Conservation (phyloP, 2,797 vertebrate species). For the Gambelia wislizenii region DNA sequence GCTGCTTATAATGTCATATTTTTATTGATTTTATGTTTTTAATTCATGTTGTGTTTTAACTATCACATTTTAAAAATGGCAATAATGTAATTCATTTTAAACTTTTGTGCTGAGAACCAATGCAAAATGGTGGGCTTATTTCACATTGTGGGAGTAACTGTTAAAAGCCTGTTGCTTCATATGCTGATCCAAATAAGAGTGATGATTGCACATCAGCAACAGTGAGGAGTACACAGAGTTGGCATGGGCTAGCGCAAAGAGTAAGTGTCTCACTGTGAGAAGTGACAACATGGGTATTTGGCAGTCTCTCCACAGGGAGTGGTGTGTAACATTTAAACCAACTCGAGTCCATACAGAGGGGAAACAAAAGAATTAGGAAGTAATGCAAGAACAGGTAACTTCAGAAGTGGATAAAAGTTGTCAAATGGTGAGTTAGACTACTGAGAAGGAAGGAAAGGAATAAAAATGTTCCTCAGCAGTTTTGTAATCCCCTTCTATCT, state of each 20-base stretch:
- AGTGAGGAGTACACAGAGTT: background rate
- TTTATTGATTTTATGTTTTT: no score
- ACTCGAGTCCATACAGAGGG: background rate
- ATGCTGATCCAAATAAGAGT: background rate
- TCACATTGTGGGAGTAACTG: background rate
- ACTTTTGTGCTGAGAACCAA: no score
- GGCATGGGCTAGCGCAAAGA: background rate
- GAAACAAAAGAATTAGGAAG: conserved; percentile 26
- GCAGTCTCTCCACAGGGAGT: background rate
- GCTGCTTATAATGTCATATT: no score
- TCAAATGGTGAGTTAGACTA: background rate
- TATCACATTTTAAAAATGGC: no score
- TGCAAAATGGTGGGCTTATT: background rate
- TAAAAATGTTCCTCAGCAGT: background rate
- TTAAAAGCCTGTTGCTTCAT: background rate
- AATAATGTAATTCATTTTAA: no score
- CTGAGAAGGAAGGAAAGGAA: background rate
- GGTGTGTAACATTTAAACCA: background rate
- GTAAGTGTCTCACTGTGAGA: background rate
- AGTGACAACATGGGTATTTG: background rate
- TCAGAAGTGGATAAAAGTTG: conserved; percentile 8
- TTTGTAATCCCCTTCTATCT: conserved; percentile 22
- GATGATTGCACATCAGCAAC: background rate
- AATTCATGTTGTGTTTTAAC: no score
- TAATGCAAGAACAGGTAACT: background rate